A percentile compares a stretch with the other conserved stretches of the same genome.
Conservation (phyloP, 2,888 invertebrate genomes). For the Chesias legatella region DNA sequence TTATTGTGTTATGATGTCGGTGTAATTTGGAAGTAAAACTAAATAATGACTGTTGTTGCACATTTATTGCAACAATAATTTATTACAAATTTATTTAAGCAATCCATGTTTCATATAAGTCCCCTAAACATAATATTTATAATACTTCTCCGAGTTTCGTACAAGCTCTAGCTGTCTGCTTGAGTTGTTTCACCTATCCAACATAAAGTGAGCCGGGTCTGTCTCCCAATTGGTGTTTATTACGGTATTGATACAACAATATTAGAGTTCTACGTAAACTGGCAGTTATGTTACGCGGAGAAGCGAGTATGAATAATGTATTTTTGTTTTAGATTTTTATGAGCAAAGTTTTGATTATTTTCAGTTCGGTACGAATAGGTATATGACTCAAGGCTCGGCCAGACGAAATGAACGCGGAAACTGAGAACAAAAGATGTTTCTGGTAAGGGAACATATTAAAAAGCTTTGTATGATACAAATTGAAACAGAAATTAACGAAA, state of each 20-base stretch:
- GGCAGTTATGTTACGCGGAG: constrained; percentile 56
- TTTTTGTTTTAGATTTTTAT: constrained; percentile 81
- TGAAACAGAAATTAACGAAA: too few relatives aligned
- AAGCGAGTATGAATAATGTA: constrained; percentile 79
- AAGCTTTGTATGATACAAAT: constrained; percentile 11
- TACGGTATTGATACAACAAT: constrained; percentile 38
- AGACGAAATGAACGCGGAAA: constrained; percentile 61
- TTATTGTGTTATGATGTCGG: too few relatives aligned
- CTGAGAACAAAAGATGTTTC: constrained; percentile 26
- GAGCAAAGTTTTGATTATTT: constrained; percentile 81
- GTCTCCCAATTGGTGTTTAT: constrained; percentile 41
- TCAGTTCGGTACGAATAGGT: constrained; percentile 73
- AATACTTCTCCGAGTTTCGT: constrained; percentile 76
- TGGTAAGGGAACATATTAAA: constrained; percentile 49
- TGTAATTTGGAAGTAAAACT: too few relatives aligned
- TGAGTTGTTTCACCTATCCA: constrained; percentile 54
- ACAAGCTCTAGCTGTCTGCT: constrained; percentile 69
- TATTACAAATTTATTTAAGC: constrained; percentile 25
- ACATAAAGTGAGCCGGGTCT: constrained; percentile 46
- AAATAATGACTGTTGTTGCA: background rate
- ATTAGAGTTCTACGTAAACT: constrained; percentile 43
- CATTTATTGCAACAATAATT: constrained; percentile 5
- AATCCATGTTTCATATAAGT: constrained; percentile 39
- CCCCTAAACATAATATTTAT: constrained; percentile 77
- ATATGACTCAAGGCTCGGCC: constrained; percentile 50